phyloP scores from a whole-genome alignment of 2,113 vertebrate species.

The Ochotona curzoniae region DNA sequence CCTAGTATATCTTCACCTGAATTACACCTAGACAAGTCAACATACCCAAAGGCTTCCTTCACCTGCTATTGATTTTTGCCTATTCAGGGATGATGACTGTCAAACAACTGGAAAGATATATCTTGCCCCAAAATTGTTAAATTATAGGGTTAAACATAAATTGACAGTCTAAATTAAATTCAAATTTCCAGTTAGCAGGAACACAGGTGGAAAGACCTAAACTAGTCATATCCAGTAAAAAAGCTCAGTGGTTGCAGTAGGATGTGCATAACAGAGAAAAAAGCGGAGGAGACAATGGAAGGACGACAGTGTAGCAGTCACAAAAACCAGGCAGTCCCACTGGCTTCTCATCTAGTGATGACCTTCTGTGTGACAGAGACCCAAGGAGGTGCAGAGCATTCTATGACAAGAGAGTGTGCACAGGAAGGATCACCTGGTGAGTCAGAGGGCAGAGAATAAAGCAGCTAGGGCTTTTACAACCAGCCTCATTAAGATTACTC shows the following conservation, averaged over 20 bases:
- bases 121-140: background rate
- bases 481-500: too few species aligned
- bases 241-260: background rate
- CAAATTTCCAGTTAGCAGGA: background rate
- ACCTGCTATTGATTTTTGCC: background rate
- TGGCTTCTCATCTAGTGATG: too few species aligned
- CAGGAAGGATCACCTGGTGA: too few species aligned
- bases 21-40: background rate
- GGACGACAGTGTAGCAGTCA: background rate
- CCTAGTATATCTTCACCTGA: background rate
- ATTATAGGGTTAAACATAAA: background rate
- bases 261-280: background rate
- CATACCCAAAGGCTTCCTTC: background rate
- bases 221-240: background rate
- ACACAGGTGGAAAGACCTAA: background rate
- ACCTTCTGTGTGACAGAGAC: too few species aligned
- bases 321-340: too few species aligned
- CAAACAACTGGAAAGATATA: background rate
- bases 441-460: too few species aligned
- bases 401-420: too few species aligned
- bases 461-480: too few species aligned
- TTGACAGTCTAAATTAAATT: background rate
- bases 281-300: background rate
- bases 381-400: too few species aligned
- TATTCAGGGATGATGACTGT: background rate